Conservation (phyloP, 2,113 vertebrate genomes). For the Peromyscus polionotus region DNA sequence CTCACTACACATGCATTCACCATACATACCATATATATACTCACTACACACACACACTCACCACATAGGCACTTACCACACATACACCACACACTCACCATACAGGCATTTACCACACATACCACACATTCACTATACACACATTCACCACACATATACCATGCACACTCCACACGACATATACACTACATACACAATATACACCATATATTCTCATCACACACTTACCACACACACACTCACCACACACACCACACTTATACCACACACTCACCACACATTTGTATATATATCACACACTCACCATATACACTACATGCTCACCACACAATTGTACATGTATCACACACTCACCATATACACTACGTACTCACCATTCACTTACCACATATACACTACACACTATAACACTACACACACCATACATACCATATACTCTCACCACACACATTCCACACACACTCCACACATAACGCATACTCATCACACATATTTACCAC, state of each 20-base stretch:
- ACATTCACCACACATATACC: too few relatives aligned
- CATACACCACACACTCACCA: too few relatives aligned
- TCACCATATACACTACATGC: background rate
- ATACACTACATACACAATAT: background rate
- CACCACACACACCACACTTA: too few relatives aligned
- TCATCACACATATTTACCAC: background rate
- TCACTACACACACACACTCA: background rate
- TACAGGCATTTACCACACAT: too few relatives aligned
- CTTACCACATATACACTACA: background rate
- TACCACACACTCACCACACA: too few relatives aligned
- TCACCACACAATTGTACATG: background rate
- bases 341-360: fast-evolving
- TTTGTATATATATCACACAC: background rate
- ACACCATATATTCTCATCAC: background rate
- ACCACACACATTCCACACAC: background rate
- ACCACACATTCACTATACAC: too few relatives aligned
- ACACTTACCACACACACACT: background rate
- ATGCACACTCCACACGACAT: background rate
- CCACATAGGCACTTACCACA: background rate
- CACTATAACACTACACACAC: background rate
- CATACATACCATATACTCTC: background rate
- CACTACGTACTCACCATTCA: background rate
- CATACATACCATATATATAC: too few relatives aligned
- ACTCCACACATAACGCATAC: background rate
- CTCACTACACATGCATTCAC: background rate